phyloP scores from a whole-genome alignment of 2,113 vertebrate species.

The Furnarius figulus region DNA sequence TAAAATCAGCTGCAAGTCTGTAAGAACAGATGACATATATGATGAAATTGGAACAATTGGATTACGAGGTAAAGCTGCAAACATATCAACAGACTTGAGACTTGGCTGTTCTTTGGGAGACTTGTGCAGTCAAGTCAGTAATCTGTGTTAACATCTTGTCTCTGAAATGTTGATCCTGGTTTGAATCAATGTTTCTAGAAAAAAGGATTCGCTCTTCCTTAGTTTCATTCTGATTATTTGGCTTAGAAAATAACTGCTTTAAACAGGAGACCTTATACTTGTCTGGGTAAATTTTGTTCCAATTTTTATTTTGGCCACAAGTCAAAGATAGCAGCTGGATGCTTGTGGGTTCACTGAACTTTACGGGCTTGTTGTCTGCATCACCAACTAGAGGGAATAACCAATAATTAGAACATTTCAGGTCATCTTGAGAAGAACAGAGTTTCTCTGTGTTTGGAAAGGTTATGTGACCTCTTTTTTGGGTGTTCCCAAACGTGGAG shows the following conservation, averaged over 20 bases:
- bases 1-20: neutral
- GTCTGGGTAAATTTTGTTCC: constrained; percentile 79
- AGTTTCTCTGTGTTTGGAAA: constrained; percentile 74
- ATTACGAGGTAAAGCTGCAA: constrained; percentile 11
- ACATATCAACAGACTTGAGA: neutral
- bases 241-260: constrained; percentile 73
- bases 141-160: constrained; percentile 66
- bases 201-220: constrained; percentile 62
- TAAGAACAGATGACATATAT: neutral
- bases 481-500: constrained; percentile 63
- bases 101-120: neutral
- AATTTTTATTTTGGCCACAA: constrained; percentile 89
- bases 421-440: constrained; percentile 86
- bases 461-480: constrained; percentile 67
- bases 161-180: constrained; percentile 57
- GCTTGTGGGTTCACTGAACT: constrained; percentile 90
- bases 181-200: constrained; percentile 63
- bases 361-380: constrained; percentile 83
- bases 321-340: constrained; percentile 94
- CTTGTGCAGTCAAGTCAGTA: constrained; percentile 50
- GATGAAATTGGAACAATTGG: constrained; percentile 8
- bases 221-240: constrained; percentile 76
- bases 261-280: constrained; percentile 79
- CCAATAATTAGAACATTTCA: constrained; percentile 91
- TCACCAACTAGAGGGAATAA: constrained; percentile 81